Evolutionary conservation across 2,113 vertebrate species (phyloP).

Genomic region (Semnopithecus entellus): DNA sequence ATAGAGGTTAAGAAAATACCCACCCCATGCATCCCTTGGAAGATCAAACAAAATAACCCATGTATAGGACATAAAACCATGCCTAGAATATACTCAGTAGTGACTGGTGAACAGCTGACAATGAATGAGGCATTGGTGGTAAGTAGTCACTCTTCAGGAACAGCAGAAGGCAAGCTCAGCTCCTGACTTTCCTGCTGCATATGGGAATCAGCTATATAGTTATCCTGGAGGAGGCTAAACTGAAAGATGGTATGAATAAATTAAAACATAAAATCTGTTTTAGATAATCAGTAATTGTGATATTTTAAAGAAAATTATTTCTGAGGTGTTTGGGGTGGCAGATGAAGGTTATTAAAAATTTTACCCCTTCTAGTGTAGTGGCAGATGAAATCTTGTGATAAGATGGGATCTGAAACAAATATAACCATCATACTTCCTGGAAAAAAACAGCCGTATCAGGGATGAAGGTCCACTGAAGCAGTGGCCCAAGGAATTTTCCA

Average conservation of each 20-base stretch:
- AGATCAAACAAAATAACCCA: background rate
- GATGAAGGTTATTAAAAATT: background rate
- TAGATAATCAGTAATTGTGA: background rate
- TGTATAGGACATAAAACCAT: background rate
- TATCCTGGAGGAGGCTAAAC: background rate
- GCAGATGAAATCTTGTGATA: background rate
- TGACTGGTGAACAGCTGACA: background rate
- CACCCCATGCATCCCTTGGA: background rate
- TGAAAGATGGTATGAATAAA: background rate
- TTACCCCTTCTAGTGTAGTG: background rate
- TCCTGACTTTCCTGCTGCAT: background rate
- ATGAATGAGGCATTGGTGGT: background rate
- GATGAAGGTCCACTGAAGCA: background rate
- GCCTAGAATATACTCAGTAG: background rate
- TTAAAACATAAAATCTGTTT: conserved; percentile 8
- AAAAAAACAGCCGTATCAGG: background rate
- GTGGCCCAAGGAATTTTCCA: background rate
- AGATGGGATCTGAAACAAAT: background rate
- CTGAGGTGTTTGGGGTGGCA: fast-evolving
- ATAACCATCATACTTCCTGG: background rate
- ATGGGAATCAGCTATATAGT: background rate
- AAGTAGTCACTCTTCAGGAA: background rate
- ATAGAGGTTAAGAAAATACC: background rate
- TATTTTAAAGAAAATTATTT: conserved; percentile 29
- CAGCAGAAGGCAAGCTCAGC: conserved; percentile 13